Conservation (phyloP, 2,888 invertebrate genomes). For the Pristionchus japonicus region DNA sequence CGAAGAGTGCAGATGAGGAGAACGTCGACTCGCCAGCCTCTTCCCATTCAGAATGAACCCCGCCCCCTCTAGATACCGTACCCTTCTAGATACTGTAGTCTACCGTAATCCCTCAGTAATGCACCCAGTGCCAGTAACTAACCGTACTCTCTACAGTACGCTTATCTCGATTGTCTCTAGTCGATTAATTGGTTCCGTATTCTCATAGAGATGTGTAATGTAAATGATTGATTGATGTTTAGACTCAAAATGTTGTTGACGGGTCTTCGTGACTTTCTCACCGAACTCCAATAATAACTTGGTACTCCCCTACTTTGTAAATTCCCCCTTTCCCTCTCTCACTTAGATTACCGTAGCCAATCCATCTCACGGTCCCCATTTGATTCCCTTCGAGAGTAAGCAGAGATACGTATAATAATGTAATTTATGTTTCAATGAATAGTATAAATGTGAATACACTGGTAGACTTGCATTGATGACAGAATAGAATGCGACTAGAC, state of each 20-base stretch:
- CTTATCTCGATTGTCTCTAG: neutral
- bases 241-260: conserved; percentile 10
- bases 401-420: neutral
- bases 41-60: conserved; percentile 7
- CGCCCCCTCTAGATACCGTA: neutral
- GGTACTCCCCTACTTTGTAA: conserved; percentile 29
- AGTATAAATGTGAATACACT: neutral
- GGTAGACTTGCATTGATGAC: neutral
- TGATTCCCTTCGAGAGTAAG: conserved; percentile 12
- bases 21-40: conserved; percentile 3
- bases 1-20: neutral
- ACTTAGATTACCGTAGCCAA: neutral
- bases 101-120: neutral
- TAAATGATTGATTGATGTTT: neutral
- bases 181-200: neutral
- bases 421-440: neutral
- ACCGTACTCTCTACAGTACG: conserved; percentile 24
- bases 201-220: conserved; percentile 30
- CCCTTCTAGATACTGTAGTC: neutral
- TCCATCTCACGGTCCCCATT: neutral
- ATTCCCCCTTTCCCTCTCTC: neutral
- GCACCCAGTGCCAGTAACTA: conserved; percentile 4
- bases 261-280: conserved; percentile 23
- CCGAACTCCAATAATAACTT: neutral
- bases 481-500: neutral